These are phyloP conservation scores for Hydrolagus colliei DNA, from an alignment of 2,797 vertebrate species.

Conservation along the genomic window DNA sequence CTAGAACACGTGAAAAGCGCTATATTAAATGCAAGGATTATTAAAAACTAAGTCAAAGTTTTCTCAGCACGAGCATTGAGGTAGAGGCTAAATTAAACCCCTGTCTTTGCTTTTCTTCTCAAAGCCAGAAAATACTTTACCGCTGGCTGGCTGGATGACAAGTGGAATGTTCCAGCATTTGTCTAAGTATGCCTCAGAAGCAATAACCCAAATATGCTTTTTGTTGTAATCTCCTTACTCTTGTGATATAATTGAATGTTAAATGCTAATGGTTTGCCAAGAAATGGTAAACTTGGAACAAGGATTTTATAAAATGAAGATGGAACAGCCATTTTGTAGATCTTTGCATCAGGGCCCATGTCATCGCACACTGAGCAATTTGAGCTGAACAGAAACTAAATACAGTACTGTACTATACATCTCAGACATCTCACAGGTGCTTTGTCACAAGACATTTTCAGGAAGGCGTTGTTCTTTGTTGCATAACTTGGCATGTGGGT, in stretches of 20 bases:
- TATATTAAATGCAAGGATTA: too few species aligned
- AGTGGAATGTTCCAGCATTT: not conserved
- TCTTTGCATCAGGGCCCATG: not conserved
- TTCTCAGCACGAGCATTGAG: too few species aligned
- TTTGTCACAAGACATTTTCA: not conserved
- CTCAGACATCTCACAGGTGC: not conserved
- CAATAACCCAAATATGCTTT: not conserved
- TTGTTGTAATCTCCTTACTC: not conserved
- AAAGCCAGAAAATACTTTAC: slow-evolving; percentile 5
- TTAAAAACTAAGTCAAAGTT: too few species aligned
- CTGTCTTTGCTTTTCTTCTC: not conserved
- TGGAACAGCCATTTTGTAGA: not conserved
- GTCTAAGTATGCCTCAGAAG: not conserved
- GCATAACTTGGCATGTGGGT: too few species aligned
- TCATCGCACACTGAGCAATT: not conserved
- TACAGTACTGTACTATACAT: not conserved
- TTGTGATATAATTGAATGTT: not conserved
- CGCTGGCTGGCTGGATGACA: not conserved
- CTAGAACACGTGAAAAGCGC: too few species aligned
- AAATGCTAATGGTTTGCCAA: not conserved
- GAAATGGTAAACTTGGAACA: not conserved
- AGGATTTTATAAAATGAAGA: not conserved
- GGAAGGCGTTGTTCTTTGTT: not conserved
- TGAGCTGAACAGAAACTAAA: not conserved
- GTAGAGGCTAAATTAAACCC: too few species aligned